Evolutionary conservation across 2,113 vertebrate species (phyloP).

Genomic region (Bujurquina vittata): DNA sequence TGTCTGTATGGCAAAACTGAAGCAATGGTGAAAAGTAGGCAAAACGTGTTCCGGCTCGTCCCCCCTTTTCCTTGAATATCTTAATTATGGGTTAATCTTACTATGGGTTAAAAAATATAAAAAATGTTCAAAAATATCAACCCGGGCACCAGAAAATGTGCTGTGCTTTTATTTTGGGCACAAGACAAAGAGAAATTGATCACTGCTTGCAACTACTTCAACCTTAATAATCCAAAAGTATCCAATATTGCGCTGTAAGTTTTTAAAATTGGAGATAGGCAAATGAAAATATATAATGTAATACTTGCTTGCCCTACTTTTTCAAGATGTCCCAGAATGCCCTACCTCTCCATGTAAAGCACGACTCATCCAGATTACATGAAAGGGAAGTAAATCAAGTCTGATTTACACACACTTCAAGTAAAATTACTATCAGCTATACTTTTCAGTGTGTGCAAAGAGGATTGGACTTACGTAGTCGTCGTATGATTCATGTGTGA

Average conservation of each 20-base stretch:
- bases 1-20: background rate
- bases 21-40: background rate
- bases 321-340: constrained; percentile 9
- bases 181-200: background rate
- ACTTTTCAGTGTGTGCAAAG: constrained; percentile 44
- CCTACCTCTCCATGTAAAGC: constrained; percentile 6
- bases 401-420: constrained; percentile 54
- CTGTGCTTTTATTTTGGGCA: background rate
- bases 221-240: background rate
- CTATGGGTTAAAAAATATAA: no score
- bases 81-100: background rate
- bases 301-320: constrained; percentile 25
- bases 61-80: background rate
- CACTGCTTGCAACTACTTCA: background rate
- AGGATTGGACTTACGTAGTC: constrained; percentile 91
- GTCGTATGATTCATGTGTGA: constrained; percentile 89
- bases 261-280: constrained; percentile 2
- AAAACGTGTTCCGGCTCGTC: background rate
- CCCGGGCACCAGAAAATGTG: background rate
- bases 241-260: background rate
- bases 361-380: constrained; percentile 37
- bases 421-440: constrained; percentile 39
- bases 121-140: background rate
- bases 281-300: background rate
- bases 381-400: constrained; percentile 47